A percentile compares a stretch with the other conserved stretches of the same genome.
phyloP scores from a whole-genome alignment of 2,888 invertebrate species.

The Thyatira batis region DNA sequence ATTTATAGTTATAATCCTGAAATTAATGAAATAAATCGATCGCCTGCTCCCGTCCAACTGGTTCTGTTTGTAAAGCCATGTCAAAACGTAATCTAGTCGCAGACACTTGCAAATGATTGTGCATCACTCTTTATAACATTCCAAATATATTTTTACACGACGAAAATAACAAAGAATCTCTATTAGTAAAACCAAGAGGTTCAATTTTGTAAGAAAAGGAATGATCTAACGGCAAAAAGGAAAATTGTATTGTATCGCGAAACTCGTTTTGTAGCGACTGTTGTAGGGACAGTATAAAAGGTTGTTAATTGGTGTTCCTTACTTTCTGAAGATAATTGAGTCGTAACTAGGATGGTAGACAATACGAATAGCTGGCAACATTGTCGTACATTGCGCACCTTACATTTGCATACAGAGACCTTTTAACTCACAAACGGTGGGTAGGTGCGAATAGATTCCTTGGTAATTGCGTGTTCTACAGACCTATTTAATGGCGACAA shows the following conservation, averaged over 20 bases:
- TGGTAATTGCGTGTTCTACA: constrained; percentile 41
- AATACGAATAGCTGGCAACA: constrained; percentile 55
- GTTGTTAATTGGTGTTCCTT: constrained; percentile 71
- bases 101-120: constrained; percentile 69
- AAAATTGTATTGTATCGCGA: constrained; percentile 18
- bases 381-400: constrained; percentile 43
- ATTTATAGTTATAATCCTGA: constrained; percentile 35
- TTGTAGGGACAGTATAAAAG: constrained; percentile 58
- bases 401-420: constrained; percentile 59
- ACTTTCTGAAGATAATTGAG: constrained; percentile 68
- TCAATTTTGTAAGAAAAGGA: constrained; percentile 9
- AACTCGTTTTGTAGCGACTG: constrained; percentile 44
- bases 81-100: constrained; percentile 65
- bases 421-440: constrained; percentile 36
- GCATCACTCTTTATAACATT: constrained; percentile 44
- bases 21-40: constrained; percentile 55
- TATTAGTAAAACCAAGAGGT: constrained; percentile 6
- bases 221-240: constrained; percentile 4
- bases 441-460: constrained; percentile 35
- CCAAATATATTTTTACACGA: constrained; percentile 23
- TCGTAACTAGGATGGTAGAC: constrained; percentile 62
- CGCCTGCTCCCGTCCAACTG: constrained; percentile 43
- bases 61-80: constrained; percentile 60
- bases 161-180: constrained; percentile 11
- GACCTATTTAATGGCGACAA: constrained; percentile 32